phyloP scores from a whole-genome alignment of 2,113 vertebrate species.

The Engystomops pustulosus region DNA sequence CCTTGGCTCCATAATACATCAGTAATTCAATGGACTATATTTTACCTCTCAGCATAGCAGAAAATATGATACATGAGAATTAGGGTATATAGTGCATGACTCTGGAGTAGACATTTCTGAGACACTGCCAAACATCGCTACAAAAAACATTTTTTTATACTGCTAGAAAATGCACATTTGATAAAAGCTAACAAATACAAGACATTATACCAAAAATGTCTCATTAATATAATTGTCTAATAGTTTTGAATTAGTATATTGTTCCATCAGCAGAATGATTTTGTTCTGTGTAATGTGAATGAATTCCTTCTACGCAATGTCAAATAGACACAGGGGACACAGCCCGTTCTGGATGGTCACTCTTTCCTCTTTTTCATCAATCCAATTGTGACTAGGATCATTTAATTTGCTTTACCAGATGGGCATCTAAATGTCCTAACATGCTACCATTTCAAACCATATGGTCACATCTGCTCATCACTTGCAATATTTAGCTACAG shows the following conservation, averaged over 20 bases:
- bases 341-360: slow-evolving; percentile 50
- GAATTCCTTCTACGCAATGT: slow-evolving; percentile 50
- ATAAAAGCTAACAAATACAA: too few relatives aligned
- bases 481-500: slow-evolving; percentile 43
- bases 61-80: too few relatives aligned
- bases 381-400: slow-evolving; percentile 58
- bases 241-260: not conserved
- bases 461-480: slow-evolving; percentile 56
- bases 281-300: not conserved
- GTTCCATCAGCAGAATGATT: not conserved
- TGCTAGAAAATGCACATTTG: too few relatives aligned
- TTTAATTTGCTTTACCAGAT: slow-evolving; percentile 59
- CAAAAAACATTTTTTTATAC: too few relatives aligned
- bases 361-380: slow-evolving; percentile 51
- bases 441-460: slow-evolving; percentile 54
- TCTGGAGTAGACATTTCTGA: too few relatives aligned
- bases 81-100: too few relatives aligned
- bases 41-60: too few relatives aligned
- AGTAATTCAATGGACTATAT: too few relatives aligned
- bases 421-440: slow-evolving; percentile 57
- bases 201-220: too few relatives aligned
- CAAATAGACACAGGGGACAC: slow-evolving; percentile 50
- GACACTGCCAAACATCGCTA: too few relatives aligned
- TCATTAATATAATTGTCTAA: too few relatives aligned
- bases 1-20: too few relatives aligned